Conservation (phyloP, 2,113 vertebrate species). For the Xiphophorus hellerii region DNA sequence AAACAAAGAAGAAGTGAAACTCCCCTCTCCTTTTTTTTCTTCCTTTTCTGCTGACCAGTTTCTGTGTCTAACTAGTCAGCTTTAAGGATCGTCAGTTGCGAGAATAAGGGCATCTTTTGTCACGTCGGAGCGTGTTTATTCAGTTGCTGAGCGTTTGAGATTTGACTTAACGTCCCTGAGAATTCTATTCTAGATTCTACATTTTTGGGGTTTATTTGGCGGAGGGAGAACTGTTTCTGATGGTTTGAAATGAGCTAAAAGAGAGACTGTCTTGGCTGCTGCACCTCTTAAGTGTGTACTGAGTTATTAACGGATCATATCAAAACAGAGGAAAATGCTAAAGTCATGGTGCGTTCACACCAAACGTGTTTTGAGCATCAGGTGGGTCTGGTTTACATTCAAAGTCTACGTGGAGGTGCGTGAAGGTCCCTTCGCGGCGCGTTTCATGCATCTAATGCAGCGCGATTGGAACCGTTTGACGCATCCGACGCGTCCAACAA, state of each 20-base stretch:
- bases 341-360: not conserved
- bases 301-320: not conserved
- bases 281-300: not conserved
- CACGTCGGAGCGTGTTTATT: not conserved
- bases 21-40: constrained; percentile 23
- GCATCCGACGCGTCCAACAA: no score
- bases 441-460: no score
- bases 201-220: constrained; percentile 18
- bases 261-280: not conserved
- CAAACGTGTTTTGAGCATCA: no score
- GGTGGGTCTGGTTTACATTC: no score
- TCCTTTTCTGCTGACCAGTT: constrained; percentile 14
- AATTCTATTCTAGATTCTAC: constrained; percentile 46
- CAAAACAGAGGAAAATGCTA: not conserved
- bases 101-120: constrained; percentile 9
- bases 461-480: no score
- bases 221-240: not conserved
- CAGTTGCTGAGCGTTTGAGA: not conserved
- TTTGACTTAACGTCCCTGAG: constrained; percentile 57
- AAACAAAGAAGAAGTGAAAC: constrained; percentile 67
- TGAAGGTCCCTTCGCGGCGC: no score
- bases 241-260: not conserved
- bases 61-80: constrained; percentile 32
- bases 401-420: no score
- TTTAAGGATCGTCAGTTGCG: constrained; percentile 61